Conservation (phyloP, 2,888 invertebrate species). For the Tipula confusa region DNA sequence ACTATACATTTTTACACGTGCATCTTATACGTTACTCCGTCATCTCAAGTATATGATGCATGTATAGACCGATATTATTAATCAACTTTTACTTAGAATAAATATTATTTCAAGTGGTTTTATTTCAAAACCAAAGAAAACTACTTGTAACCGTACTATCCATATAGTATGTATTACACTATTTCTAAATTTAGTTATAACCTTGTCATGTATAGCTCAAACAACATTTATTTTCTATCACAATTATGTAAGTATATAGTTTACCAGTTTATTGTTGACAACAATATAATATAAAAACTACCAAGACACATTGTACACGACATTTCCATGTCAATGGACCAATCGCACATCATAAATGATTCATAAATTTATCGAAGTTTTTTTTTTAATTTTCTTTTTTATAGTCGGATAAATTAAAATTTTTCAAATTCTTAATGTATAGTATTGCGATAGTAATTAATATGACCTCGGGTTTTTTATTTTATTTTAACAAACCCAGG, state of each 20-base stretch:
- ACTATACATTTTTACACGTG: background rate
- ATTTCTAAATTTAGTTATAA: background rate
- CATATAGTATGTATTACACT: background rate
- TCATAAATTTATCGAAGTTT: background rate
- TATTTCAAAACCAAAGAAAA: background rate
- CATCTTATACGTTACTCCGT: background rate
- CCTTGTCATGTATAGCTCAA: background rate
- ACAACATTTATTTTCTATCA: background rate
- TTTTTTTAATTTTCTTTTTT: too few relatives aligned
- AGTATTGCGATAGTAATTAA: background rate
- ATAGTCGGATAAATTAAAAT: background rate
- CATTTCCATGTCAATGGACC: background rate
- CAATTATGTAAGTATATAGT: background rate
- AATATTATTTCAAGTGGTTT: slow-evolving; percentile 7
- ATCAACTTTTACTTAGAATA: background rate
- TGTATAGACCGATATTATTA: background rate
- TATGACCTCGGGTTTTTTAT: background rate
- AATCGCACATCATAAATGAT: background rate
- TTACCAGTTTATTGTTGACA: background rate
- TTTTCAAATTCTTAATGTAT: background rate
- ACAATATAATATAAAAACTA: background rate
- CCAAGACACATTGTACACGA: background rate
- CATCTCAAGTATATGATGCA: background rate
- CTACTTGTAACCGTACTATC: background rate
- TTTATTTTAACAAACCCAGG: background rate